A percentile compares a stretch with the other conserved stretches of the same genome.
phyloP scores from a whole-genome alignment of 2,797 vertebrate species.

The Alfaro cultratus region DNA sequence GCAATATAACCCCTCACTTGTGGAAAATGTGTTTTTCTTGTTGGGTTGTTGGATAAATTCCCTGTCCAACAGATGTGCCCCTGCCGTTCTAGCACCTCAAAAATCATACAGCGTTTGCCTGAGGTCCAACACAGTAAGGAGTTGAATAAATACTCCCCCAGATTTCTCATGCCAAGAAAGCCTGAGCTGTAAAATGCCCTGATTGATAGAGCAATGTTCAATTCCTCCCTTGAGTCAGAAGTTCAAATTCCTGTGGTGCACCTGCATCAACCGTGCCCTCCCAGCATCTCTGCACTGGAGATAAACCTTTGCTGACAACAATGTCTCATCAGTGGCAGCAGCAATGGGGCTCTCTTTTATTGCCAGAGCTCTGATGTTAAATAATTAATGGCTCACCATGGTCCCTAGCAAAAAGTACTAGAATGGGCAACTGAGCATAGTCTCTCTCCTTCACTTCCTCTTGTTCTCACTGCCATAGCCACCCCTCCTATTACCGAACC shows the following conservation, averaged over 20 bases:
- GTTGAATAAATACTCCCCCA: slow-evolving; percentile 79
- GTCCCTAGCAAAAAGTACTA: slow-evolving; percentile 53
- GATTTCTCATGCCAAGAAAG: slow-evolving; percentile 76
- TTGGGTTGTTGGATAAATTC: slow-evolving; percentile 27
- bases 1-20: slow-evolving; percentile 14
- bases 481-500: slow-evolving; percentile 34
- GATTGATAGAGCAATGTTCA: slow-evolving; percentile 81
- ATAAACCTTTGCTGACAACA: slow-evolving; percentile 77
- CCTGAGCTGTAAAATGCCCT: slow-evolving; percentile 76
- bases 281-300: slow-evolving; percentile 71
- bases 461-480: slow-evolving; percentile 7
- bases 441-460: slow-evolving; percentile 37
- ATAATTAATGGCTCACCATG: slow-evolving; percentile 79
- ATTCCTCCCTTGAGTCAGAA: slow-evolving; percentile 77
- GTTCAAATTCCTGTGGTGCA: slow-evolving; percentile 75
- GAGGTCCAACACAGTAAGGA: slow-evolving; percentile 69
- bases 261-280: slow-evolving; percentile 72
- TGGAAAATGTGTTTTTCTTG: slow-evolving; percentile 27
- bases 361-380: slow-evolving; percentile 58
- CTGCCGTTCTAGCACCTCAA: slow-evolving; percentile 32
- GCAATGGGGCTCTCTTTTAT: slow-evolving; percentile 71
- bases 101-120: slow-evolving; percentile 55
- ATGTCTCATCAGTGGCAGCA: slow-evolving; percentile 75
- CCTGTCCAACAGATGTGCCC: slow-evolving; percentile 14
- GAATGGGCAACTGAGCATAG: slow-evolving; percentile 63